These are phyloP conservation scores for Fissipunctia ypsillon DNA, from an alignment of 2,888 invertebrate species.

Conservation along the genomic window DNA sequence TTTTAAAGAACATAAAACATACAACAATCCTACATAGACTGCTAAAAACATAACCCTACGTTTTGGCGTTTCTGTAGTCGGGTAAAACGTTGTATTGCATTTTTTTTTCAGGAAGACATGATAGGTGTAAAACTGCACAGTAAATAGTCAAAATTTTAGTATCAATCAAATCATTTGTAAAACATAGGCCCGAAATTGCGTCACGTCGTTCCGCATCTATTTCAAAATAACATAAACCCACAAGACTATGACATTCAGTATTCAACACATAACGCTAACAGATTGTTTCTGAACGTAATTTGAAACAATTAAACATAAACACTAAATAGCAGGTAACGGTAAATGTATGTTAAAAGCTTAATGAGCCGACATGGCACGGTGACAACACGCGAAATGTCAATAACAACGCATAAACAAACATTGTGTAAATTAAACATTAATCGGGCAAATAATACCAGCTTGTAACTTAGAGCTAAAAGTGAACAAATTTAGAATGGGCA, in stretches of 20 bases:
- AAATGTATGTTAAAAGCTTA: constrained; percentile 47
- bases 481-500: not conserved
- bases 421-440: constrained; percentile 21
- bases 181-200: too few relatives aligned
- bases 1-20: too few relatives aligned
- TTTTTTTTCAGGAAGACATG: too few relatives aligned
- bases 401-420: constrained; percentile 38
- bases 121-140: not conserved
- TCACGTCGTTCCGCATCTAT: not conserved
- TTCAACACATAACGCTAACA: constrained; percentile 41
- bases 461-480: not conserved
- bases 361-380: constrained; percentile 46
- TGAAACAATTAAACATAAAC: constrained; percentile 48
- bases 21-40: too few relatives aligned
- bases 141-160: not conserved
- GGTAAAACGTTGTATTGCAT: too few relatives aligned
- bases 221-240: constrained; percentile 20
- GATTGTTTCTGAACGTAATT: constrained; percentile 45
- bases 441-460: constrained; percentile 6
- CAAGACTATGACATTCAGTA: constrained; percentile 25
- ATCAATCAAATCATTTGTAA: not conserved
- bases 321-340: constrained; percentile 24
- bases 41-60: too few relatives aligned
- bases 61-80: too few relatives aligned
- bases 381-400: constrained; percentile 57